Evolutionary conservation across 1,140 invertebrate species (phyloP), one percentile per base, ranked within the genome.

Genomic region (Galleria mellonella): DNA sequence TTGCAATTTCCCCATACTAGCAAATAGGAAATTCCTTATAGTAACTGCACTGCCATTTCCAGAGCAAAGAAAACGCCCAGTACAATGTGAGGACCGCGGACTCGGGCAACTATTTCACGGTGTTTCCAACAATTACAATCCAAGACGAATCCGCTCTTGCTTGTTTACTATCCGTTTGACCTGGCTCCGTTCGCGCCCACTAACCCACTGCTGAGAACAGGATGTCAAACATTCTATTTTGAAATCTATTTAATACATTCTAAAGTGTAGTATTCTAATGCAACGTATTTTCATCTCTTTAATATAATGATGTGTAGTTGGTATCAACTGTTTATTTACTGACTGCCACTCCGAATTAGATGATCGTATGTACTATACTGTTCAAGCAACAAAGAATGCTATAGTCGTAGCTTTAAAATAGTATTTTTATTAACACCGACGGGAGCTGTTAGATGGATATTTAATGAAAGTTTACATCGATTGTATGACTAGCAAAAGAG

Each of bases 321-420:
- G 70, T 83, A 76, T 82, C 70, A 71, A 77, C 72, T 81, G 77
- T 84, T 84, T 79, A 82, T 83, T 82, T 84, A 78, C 72, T 68
- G 65, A 46, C 43, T 37, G 48, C 40, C 52, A 51, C 51, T 61
- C 51, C 44, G 35, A 39, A 35, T 37, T 47, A 31, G 36, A 46
- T 33, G 31, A 55, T 58, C 55, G 49, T 64, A 73, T 55, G 57
- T 56, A 14, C 6, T 29, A 44, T 41, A 32, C 13, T 27, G 32
- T 48, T 32, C 50, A 41, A 48, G 35, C 43, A 15, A 61, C 62
- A 62, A 42, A 42, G 17, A 48, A 41, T 51, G 59, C 33, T 72
- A 74, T 60, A 37, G 23, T 44, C 4, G 9, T 32, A 9, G 8
- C 0, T 28, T 13, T 45, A 33, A 33, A 17, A 37, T n/a, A 17